phyloP scores from a whole-genome alignment of 2,797 vertebrate species.

The Ctenopoma multispine region DNA sequence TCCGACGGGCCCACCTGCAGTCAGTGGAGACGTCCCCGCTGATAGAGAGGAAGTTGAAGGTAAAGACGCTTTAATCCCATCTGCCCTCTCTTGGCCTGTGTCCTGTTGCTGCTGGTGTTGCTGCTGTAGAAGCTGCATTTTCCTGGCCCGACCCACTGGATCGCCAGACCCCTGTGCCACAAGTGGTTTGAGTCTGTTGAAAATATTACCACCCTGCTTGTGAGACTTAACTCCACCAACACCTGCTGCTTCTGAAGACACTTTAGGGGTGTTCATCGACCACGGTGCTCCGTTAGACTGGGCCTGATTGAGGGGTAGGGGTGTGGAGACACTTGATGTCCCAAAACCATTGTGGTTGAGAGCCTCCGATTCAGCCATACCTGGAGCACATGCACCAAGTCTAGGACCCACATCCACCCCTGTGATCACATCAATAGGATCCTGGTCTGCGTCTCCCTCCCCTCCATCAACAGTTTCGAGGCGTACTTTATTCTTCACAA shows the following conservation, averaged over 20 bases:
- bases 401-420: constrained; percentile 78
- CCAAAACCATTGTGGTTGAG: constrained; percentile 86
- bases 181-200: constrained; percentile 87
- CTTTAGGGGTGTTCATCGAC: constrained; percentile 81
- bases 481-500: constrained; percentile 96
- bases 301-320: constrained; percentile 76
- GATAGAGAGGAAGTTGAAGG: constrained; percentile 71
- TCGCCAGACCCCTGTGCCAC: constrained; percentile 85
- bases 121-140: constrained; percentile 87
- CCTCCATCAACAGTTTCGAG: constrained; percentile 84
- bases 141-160: constrained; percentile 82
- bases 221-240: constrained; percentile 73
- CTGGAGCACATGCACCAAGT: constrained; percentile 75
- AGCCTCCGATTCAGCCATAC: constrained; percentile 71
- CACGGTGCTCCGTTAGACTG: constrained; percentile 86
- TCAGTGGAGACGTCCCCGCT: constrained; percentile 66
- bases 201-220: constrained; percentile 84
- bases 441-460: constrained; percentile 77
- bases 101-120: constrained; percentile 86
- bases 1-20: constrained; percentile 70
- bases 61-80: constrained; percentile 76
- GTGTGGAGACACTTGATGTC: constrained; percentile 74
- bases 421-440: constrained; percentile 76
- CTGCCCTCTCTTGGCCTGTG: constrained; percentile 72
- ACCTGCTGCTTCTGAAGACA: constrained; percentile 71